These are phyloP conservation scores for Leiothrix lutea DNA, from an alignment of 2,113 vertebrate genomes.

Conservation along the genomic window DNA sequence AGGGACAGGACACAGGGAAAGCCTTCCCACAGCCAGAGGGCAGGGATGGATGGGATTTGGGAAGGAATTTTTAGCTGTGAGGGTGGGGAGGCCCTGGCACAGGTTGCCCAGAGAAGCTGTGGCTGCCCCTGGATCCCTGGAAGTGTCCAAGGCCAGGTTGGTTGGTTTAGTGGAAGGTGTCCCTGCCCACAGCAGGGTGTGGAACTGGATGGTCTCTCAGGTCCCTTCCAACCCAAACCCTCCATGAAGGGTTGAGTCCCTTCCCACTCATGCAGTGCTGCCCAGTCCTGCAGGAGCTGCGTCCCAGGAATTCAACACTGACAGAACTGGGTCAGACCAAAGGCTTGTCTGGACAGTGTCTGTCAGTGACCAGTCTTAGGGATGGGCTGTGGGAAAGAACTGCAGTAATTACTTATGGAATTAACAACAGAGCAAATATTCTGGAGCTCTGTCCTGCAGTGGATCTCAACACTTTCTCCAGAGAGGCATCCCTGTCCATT, in stretches of 20 bases:
- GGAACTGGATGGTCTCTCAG: not conserved
- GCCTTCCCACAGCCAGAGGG: not conserved
- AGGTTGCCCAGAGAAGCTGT: not conserved
- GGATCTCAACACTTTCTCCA: not conserved
- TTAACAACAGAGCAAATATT: not conserved
- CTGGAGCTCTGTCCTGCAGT: not conserved
- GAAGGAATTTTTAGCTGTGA: accelerated
- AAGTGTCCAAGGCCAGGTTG: accelerated
- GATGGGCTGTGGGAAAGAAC: not conserved
- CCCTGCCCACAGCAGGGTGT: accelerated
- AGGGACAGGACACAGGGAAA: not conserved
- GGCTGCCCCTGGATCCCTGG: not conserved
- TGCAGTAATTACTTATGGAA: not conserved
- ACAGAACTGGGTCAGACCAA: not conserved
- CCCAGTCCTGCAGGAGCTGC: not conserved
- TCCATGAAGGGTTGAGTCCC: not conserved
- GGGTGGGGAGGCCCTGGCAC: accelerated
- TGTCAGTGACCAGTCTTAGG: not conserved
- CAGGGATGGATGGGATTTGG: accelerated
- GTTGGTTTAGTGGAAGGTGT: accelerated
- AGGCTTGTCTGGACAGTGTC: not conserved
- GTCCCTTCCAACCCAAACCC: not conserved
- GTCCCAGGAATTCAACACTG: not conserved
- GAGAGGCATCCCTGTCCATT: not conserved
- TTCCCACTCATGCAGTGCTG: not conserved